phyloP scores from a whole-genome alignment of 2,888 invertebrate species.

The Drepanosiphum platanoidis region DNA sequence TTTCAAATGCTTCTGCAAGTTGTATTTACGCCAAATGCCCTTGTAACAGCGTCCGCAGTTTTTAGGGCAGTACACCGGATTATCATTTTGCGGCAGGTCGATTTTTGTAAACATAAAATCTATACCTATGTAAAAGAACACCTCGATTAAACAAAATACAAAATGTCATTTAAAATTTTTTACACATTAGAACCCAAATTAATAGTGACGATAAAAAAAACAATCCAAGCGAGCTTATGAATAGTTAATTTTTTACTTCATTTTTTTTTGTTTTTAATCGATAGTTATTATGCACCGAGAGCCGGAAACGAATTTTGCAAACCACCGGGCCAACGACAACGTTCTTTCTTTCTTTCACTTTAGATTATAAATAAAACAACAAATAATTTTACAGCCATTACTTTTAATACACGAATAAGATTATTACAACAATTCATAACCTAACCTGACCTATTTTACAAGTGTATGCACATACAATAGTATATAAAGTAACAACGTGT shows the following conservation, averaged over 20 bases:
- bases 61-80: slow-evolving; percentile 57
- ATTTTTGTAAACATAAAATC: slow-evolving; percentile 32
- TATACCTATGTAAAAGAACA: slow-evolving; percentile 4
- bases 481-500: no score
- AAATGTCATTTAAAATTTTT: neutral
- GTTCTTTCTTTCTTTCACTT: neutral
- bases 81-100: slow-evolving; percentile 23
- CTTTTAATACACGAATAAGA: neutral
- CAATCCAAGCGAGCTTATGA: slow-evolving; percentile 21
- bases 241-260: neutral
- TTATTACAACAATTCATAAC: neutral
- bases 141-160: neutral
- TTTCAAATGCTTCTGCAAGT: slow-evolving; percentile 64
- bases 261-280: neutral
- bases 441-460: no score
- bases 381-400: neutral
- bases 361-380: neutral
- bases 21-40: slow-evolving; percentile 64
- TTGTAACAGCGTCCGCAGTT: slow-evolving; percentile 65
- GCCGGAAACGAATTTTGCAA: neutral
- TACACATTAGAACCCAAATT: slow-evolving; percentile 19
- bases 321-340: no score
- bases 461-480: no score
- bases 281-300: neutral
- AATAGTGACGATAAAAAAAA: no score